Evolutionary conservation across 2,888 invertebrate species (phyloP).

Genomic region (Pseudococcus viburni): DNA sequence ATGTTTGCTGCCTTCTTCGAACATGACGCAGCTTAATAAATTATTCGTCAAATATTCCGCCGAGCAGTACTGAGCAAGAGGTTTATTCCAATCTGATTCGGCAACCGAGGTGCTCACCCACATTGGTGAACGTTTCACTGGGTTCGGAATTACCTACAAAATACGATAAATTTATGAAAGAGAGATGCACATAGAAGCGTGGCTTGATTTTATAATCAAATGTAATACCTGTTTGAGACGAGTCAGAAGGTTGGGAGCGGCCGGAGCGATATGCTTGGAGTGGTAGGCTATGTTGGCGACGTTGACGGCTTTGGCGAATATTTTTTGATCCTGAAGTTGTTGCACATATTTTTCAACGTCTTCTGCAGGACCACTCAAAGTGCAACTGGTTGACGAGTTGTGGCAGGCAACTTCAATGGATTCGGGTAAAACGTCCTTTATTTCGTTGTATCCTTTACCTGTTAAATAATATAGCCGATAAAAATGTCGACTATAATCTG

Average conservation of each 20-base stretch:
- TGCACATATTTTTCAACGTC: conserved; percentile 78
- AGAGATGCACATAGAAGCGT: background rate
- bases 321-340: conserved; percentile 77
- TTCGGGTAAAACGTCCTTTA: conserved; percentile 70
- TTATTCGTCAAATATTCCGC: conserved; percentile 81
- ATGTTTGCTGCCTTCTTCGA: conserved; percentile 85
- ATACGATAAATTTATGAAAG: background rate
- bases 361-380: conserved; percentile 83
- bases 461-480: background rate
- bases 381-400: conserved; percentile 83
- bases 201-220: too few relatives aligned
- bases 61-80: conserved; percentile 75
- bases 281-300: conserved; percentile 93
- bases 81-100: conserved; percentile 76
- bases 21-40: conserved; percentile 79
- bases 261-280: conserved; percentile 84
- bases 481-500: too few relatives aligned
- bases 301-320: conserved; percentile 87
- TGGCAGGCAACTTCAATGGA: conserved; percentile 86
- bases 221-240: conserved; percentile 75
- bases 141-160: conserved; percentile 72
- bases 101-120: conserved; percentile 81
- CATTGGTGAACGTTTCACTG: conserved; percentile 74
- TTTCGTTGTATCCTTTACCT: conserved; percentile 69
- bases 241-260: conserved; percentile 79